Percentiles rank a stretch among this genome's conserved stretches.
Evolutionary conservation across 2,888 invertebrate genomes (phyloP).

Genomic region (Chrysolina americana): DNA sequence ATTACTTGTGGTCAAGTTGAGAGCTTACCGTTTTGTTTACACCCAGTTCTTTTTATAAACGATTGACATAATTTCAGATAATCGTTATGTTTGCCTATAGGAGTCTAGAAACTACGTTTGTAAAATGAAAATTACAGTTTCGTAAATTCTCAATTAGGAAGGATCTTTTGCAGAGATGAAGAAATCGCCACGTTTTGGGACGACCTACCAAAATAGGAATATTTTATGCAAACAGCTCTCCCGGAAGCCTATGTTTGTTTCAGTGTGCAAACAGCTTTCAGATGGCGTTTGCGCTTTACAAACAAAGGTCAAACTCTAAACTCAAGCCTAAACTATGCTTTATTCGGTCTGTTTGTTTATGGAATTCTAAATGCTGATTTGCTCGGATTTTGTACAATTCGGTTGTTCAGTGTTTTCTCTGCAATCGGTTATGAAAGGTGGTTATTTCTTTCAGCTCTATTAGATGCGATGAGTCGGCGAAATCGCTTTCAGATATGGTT

Average conservation of each 20-base stretch:
- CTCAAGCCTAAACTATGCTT: conserved; percentile 11
- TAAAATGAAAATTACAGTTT: too few species aligned
- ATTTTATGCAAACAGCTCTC: conserved; percentile 11
- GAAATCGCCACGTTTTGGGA: background rate
- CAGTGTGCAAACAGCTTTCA: conserved; percentile 34
- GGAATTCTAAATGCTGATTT: conserved; percentile 17
- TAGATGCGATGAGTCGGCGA: conserved; percentile 13
- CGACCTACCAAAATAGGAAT: conserved; percentile 16
- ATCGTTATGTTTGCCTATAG: too few species aligned
- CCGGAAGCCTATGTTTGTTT: conserved; percentile 27
- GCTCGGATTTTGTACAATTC: conserved; percentile 14
- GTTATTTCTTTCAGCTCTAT: conserved; percentile 2
- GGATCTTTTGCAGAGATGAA: background rate
- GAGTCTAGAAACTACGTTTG: too few species aligned
- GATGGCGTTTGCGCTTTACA: conserved; percentile 22
- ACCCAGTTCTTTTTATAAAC: too few species aligned
- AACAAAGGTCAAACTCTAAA: conserved; percentile 26
- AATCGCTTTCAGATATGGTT: background rate
- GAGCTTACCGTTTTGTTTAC: too few species aligned
- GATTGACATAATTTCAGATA: too few species aligned
- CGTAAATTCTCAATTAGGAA: background rate
- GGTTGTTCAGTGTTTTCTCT: background rate
- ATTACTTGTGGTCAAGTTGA: too few species aligned
- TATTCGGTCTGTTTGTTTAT: conserved; percentile 1
- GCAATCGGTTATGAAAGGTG: background rate